Evolutionary conservation across 53 echinoderm and acorn worm genomes (phyloP), one percentile per base, ranked within the genome.

Genomic region (Antedon mediterranea): DNA sequence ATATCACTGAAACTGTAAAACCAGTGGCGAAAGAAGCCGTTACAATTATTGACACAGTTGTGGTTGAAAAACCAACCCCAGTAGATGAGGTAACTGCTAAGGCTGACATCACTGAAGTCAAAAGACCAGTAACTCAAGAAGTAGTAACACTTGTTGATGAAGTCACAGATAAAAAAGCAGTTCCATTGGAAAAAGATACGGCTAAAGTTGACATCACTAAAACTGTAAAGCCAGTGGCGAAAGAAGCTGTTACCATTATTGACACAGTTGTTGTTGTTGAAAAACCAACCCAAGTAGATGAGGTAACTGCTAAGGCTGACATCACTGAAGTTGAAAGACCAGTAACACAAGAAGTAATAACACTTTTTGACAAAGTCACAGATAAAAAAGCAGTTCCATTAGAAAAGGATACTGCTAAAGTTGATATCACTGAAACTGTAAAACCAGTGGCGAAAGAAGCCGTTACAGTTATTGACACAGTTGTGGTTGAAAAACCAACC

Each of bases 11-110:
- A 43, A 18, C 57, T 26, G 75, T 82, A 26, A 73, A 44, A 26
- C 84, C 90, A 14, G 85, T 81, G n/a, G 23, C 23, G 2, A 82
- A 79, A 74, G 88, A 85, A 73, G 79, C 79, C 0, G 44, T 31
- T 20, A 34, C 42, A 28, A 77, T 81, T 27, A 71, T 82, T 73
- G 82, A 72, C 23, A 71, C 82, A 28, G 41, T 83, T 1, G 78
- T 81, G 18, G 42, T 77, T 30, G 37, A 43, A 32, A 81, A 70
- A 42, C 29, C 70, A 23, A 32, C 28, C 20, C 43, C 78, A 28
- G 43, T 43, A 30, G 76, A 82, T 28, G 74, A 73, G 43, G 31
- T 76, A 43, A 32, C 44, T 31, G 82, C 75, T 31, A 76, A 79
- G 30, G 83, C 75, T 28, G 83, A 79, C 29, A 28, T 82, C 28